A percentile compares a stretch with the other conserved stretches of the same genome.
Evolutionary conservation across 2,797 vertebrate genomes (phyloP).

Genomic region (Coccyzus lansbergi): DNA sequence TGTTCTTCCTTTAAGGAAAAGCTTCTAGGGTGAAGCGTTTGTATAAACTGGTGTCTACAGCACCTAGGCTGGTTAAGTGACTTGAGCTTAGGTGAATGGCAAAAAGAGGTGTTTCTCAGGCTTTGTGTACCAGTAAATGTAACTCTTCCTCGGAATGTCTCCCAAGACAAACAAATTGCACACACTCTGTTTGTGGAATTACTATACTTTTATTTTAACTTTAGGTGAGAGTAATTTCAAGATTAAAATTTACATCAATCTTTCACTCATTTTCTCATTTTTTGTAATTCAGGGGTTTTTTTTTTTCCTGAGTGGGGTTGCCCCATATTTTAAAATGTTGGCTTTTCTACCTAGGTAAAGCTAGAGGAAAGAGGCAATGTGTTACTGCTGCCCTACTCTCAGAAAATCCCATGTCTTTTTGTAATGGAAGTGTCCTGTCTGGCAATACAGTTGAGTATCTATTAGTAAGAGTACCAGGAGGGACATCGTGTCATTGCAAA

Average conservation of each 20-base stretch:
- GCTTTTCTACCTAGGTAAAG: background rate
- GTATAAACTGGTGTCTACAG: background rate
- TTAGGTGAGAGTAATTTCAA: background rate
- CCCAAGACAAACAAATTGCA: background rate
- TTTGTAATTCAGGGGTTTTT: rapidly evolving
- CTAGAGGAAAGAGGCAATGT: background rate
- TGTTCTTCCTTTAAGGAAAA: background rate
- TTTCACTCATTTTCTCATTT: background rate
- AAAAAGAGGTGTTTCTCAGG: background rate
- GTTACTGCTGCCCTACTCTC: background rate
- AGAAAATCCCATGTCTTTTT: background rate
- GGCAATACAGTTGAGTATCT: background rate
- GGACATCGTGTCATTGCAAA: background rate
- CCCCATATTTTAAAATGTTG: background rate
- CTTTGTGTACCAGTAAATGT: background rate
- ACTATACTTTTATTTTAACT: background rate
- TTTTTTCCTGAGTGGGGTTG: background rate
- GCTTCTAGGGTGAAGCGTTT: background rate
- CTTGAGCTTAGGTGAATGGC: background rate
- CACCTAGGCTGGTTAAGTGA: background rate
- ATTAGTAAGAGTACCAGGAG: background rate
- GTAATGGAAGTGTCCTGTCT: background rate
- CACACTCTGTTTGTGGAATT: background rate
- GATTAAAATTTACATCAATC: background rate
- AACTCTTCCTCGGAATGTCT: background rate